Percentiles rank a stretch among this genome's conserved stretches.
These are phyloP conservation scores for Oegoconia quadripuncta DNA, from an alignment of 2,888 invertebrate species.

Conservation along the genomic window DNA sequence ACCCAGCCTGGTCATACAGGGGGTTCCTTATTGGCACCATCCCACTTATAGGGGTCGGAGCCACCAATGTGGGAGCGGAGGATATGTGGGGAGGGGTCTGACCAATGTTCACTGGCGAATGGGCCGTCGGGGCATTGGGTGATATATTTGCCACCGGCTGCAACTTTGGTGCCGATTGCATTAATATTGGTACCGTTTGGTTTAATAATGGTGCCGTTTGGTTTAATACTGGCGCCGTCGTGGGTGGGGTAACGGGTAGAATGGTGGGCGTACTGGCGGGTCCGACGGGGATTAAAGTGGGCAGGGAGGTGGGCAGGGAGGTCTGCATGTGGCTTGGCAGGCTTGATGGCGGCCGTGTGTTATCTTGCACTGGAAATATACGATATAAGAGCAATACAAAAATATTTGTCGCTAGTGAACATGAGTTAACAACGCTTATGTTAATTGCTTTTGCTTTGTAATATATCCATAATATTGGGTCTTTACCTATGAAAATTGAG, in stretches of 20 bases:
- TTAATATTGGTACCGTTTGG: conserved; percentile 27
- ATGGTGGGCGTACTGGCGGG: conserved; percentile 40
- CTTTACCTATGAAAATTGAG: too few relatives aligned
- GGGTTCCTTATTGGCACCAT: conserved; percentile 68
- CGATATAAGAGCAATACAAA: too few relatives aligned
- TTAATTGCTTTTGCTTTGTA: too few relatives aligned
- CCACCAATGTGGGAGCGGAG: conserved; percentile 38
- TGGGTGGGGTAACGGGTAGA: conserved; percentile 25
- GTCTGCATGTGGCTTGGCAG: conserved; percentile 49
- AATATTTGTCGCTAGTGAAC: too few relatives aligned
- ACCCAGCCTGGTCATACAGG: conserved; percentile 59
- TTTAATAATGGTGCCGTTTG: conserved; percentile 26
- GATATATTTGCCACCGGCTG: conserved; percentile 8
- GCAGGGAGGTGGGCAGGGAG: conserved; percentile 40
- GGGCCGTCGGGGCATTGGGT: conserved; percentile 22
- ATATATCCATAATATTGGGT: too few relatives aligned
- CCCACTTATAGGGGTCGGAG: conserved; percentile 53
- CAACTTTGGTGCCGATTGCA: neutral
- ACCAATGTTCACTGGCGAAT: conserved; percentile 43
- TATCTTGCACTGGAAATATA: conserved; percentile 47
- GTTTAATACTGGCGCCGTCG: neutral
- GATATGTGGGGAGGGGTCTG: conserved; percentile 38
- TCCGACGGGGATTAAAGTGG: conserved; percentile 50
- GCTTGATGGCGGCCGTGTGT: conserved; percentile 37
- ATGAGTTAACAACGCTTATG: too few relatives aligned